Evolutionary conservation across 2,888 invertebrate genomes (phyloP).

Genomic region (Orchesellides sinensis): DNA sequence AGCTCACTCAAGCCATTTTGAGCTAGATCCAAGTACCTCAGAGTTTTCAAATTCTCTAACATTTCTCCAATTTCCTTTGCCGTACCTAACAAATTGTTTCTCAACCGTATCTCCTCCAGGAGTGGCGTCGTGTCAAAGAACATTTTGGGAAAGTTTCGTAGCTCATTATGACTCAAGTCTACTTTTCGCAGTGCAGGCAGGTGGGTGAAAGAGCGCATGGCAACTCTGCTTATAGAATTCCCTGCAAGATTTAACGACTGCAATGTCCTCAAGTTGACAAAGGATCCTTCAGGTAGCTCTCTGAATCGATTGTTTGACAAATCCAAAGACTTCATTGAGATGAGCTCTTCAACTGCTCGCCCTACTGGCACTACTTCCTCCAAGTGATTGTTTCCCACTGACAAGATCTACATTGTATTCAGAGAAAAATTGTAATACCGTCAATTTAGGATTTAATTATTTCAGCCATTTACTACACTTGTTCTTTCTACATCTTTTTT

Average conservation of each 20-base stretch:
- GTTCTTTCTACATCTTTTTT: not conserved
- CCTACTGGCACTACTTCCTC: slow-evolving; percentile 90
- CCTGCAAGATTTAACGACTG: slow-evolving; percentile 72
- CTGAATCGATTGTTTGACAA: slow-evolving; percentile 86
- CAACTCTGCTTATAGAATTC: slow-evolving; percentile 77
- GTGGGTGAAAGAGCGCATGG: slow-evolving; percentile 88
- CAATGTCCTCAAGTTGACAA: slow-evolving; percentile 72
- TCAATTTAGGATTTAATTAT: slow-evolving; percentile 30
- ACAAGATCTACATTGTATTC: slow-evolving; percentile 79
- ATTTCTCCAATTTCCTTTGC: slow-evolving; percentile 86
- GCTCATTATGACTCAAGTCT: slow-evolving; percentile 86
- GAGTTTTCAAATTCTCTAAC: slow-evolving; percentile 86
- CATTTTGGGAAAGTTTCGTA: slow-evolving; percentile 88
- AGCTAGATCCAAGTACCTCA: slow-evolving; percentile 88
- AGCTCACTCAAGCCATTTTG: slow-evolving; percentile 87
- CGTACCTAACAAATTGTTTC: slow-evolving; percentile 80
- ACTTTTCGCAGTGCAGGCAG: slow-evolving; percentile 84
- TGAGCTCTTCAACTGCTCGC: slow-evolving; percentile 85
- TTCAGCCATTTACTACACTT: slow-evolving; percentile 26
- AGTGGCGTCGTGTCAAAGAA: slow-evolving; percentile 80
- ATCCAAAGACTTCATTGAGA: slow-evolving; percentile 83
- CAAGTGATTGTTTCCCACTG: slow-evolving; percentile 85
- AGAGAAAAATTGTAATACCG: not conserved
- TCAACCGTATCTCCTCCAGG: slow-evolving; percentile 83
- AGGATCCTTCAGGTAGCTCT: slow-evolving; percentile 82